Base-by-base conservation (phyloP, 2,888 invertebrate species). In the Acanthacorydalis orientalis region DNA sequence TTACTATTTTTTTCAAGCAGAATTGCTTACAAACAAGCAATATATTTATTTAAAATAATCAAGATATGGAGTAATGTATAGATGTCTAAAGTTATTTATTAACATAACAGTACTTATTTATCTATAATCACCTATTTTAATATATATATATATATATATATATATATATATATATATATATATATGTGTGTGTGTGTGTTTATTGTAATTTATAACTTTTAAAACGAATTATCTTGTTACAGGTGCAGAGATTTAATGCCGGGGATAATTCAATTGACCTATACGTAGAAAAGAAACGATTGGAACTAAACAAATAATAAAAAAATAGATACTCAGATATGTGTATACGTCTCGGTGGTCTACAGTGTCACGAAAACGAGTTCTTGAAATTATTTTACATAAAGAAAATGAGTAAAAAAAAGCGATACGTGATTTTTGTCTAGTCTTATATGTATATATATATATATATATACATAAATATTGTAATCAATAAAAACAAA, bases 101-200 rank as follows among this genome's bases (percentile, higher is more conserved):
- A n/a, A 46, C 39, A 38, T 46, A 46, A 31, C 38, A 31, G 31
- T 46, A 46, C 4, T 39, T 46, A 46, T 38, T 31, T 46, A 46
- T 46, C 38, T 46, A 46, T 38, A 38, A 39, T 31, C 39, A 46
- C 39, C 38, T 46, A 38, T 46, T 39, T 46, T 15, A 39, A 46
- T 46, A 46, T 46, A 46, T 39, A 46, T 46, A 39, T 46, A 46
- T 46, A 46, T 46, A 38, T 46, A 46, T 46, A 38, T 46, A 46
- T 46, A 46, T 46, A 46, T 39, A 46, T 46, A 39, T 46, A 46
- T 46, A 46, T 46, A 38, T 38, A 38, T 46, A 46, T 31, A 46
- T 46, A 46, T 46, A 46, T 46, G 31, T 46, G 39, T 46, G 39
- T 46, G 39, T 46, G 39, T 46, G 39, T 46, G 39, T 46, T 39